Base-by-base conservation (phyloP, 2,113 vertebrate genomes). In the Anser cygnoides region DNA sequence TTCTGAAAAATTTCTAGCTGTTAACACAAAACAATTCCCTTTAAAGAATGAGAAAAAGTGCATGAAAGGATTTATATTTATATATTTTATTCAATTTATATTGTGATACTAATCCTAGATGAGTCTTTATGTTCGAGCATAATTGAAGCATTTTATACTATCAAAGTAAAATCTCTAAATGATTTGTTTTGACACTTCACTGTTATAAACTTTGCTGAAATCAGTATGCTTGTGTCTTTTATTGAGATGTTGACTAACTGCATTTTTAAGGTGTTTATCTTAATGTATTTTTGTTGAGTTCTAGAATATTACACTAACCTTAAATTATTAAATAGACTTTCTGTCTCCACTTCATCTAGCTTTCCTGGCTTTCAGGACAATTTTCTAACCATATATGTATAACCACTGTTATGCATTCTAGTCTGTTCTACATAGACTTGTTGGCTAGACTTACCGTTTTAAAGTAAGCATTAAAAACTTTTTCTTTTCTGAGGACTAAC, bases 221-320 rank as follows among this genome's bases (percentile, higher is more conserved):
- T 66, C 9, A 44, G 4, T 49, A 35, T 2, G n/a, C 5, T 65
- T 65, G 11, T 46, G 8, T 3, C 79, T 86, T 79, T 54, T 11
- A n/a, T 11, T 52, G 13, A 2, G 0, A 19, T 17, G n/a, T 6
- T 55, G 22, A 52, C 8, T 91, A 74, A 82, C 1, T 2, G 5
- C 0, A 4, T 0, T 70, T 78, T 59, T 54, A 54, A 82, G 7
- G 2, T 59, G 3, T 11, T 58, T 46, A 2, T 67, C 75, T 87
- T 37, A 44, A 59, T 61, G 5, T 11, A 14, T 21, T 82, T 85
- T 88, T 70, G 7, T 41, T 21, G 13, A 31, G 1, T n/a, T 61
- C 20, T 44, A 81, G 31, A 73, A 70, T 7, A 61, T 61, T 55
- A 3, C 14, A 35, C 3, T 44, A 65, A 33, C 4, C 14, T 63